Percentiles rank a stretch among this genome's conserved stretches.
These are phyloP conservation scores for Diorhabda elongata DNA, from an alignment of 1,140 invertebrate genomes.

Conservation along the genomic window DNA sequence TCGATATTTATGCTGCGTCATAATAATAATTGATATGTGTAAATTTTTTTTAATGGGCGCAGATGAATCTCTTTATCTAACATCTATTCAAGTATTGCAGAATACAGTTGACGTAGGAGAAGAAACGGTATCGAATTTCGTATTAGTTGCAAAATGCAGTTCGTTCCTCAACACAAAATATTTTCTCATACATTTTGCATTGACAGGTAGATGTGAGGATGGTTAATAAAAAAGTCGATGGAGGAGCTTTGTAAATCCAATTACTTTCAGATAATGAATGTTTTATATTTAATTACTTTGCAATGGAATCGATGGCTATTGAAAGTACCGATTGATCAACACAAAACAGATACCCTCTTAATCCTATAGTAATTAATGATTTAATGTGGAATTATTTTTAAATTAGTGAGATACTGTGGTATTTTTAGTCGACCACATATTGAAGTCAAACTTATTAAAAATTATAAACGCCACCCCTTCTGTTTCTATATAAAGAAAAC, in stretches of 20 bases:
- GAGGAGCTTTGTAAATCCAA: not conserved
- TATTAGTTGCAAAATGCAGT: too few relatives aligned
- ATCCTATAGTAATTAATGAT: not conserved
- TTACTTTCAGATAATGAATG: constrained; percentile 1
- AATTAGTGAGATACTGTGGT: not conserved
- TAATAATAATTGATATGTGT: too few relatives aligned
- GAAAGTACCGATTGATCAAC: not conserved
- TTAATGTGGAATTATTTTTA: not conserved
- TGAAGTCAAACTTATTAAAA: constrained; percentile 2
- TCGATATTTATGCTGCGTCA: too few relatives aligned
- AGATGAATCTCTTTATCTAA: too few relatives aligned
- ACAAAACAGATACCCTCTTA: not conserved
- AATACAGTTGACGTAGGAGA: too few relatives aligned
- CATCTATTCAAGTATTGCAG: too few relatives aligned
- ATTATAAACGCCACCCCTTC: not conserved
- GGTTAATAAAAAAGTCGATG: not conserved
- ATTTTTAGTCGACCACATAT: not conserved
- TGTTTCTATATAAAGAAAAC: too few relatives aligned
- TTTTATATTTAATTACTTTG: not conserved
- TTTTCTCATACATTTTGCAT: constrained; percentile 1
- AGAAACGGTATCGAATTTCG: too few relatives aligned
- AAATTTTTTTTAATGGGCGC: too few relatives aligned
- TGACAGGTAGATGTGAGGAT: constrained; percentile 1
- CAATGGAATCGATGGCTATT: not conserved
- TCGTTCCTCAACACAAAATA: not conserved